These are phyloP conservation scores for human DNA, from an alignment of 2,113 vertebrate species.

Conservation along the genomic window GRCh38 chr19:9093001-9093500, in stretches of 20 bases:
- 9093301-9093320: neutral
- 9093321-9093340: constrained; percentile 69
- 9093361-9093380: constrained; percentile 59
- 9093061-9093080: too few relatives aligned
- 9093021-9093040: too few relatives aligned
- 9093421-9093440: constrained; percentile 78
- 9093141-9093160: neutral
- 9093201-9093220: neutral
- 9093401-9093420: constrained; percentile 72
- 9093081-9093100: too few relatives aligned
- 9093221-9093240: neutral
- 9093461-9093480: constrained; percentile 69
- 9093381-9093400: constrained; percentile 62
- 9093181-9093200: neutral
- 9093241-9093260: constrained; percentile 50
- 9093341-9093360: constrained; percentile 50
- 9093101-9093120: accelerated
- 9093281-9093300: constrained; percentile 75
- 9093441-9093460: constrained; percentile 74
- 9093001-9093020: too few relatives aligned
- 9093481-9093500: constrained; percentile 68
- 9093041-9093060: too few relatives aligned
- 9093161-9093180: neutral
- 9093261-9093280: constrained; percentile 19
- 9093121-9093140: neutral